Conservation (phyloP, 2,113 vertebrate species). For the Pycnonotus jocosus region DNA sequence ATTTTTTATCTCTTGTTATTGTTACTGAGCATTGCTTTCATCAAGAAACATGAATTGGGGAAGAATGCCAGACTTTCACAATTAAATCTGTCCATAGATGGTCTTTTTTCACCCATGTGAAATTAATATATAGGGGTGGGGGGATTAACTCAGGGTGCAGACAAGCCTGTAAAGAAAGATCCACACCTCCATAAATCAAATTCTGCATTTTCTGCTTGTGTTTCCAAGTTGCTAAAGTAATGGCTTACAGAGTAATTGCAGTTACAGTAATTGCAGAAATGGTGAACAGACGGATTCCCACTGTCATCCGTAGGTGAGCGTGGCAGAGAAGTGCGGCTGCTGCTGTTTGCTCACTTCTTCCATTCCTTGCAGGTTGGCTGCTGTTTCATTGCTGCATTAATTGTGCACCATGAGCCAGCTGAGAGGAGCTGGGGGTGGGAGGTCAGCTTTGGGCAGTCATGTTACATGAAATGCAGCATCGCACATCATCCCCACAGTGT, state of each 20-base stretch:
- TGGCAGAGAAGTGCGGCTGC: neutral
- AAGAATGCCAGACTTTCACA: neutral
- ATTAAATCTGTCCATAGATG: neutral
- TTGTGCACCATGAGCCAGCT: neutral
- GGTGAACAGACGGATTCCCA: neutral
- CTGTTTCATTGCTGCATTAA: neutral
- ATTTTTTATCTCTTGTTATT: neutral
- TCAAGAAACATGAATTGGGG: neutral
- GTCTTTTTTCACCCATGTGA: neutral
- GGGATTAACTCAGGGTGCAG: neutral
- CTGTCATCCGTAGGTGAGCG: accelerated
- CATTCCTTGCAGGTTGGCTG: neutral
- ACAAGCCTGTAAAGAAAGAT: neutral
- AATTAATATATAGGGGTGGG: neutral
- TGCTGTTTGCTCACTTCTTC: neutral
- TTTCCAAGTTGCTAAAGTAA: neutral
- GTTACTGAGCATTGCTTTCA: neutral
- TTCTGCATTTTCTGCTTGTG: neutral
- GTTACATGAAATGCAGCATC: accelerated
- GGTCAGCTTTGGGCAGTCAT: neutral
- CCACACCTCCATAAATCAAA: neutral
- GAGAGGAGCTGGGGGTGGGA: neutral
- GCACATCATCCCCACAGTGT: accelerated
- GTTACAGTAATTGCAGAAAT: neutral
- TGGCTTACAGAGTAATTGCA: neutral